Percentiles rank a stretch among this genome's conserved stretches.
phyloP scores from a whole-genome alignment of 2,888 invertebrate species.

The Ennomos quercinarius region DNA sequence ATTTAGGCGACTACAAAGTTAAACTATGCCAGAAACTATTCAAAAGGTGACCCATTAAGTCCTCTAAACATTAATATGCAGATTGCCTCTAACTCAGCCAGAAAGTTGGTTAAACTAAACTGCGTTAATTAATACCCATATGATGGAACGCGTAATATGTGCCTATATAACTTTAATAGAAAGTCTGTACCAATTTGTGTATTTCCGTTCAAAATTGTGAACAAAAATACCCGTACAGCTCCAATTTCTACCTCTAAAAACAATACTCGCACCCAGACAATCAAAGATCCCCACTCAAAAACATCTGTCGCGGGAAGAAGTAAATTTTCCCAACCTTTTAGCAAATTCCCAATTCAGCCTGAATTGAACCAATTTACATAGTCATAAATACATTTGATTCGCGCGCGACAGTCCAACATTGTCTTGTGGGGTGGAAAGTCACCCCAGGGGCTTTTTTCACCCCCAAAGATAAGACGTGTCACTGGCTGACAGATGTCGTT shows the following conservation, averaged over 20 bases:
- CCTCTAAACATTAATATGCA: too few species aligned
- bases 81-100: too few species aligned
- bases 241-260: slow-evolving; percentile 32
- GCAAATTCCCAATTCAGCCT: slow-evolving; percentile 62
- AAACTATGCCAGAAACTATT: too few species aligned
- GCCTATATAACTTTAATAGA: too few species aligned
- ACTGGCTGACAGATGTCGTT: slow-evolving; percentile 78
- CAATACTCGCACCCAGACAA: slow-evolving; percentile 48
- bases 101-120: too few species aligned
- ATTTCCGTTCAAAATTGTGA: slow-evolving; percentile 1
- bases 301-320: slow-evolving; percentile 61
- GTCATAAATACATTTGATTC: slow-evolving; percentile 83
- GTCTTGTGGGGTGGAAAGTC: slow-evolving; percentile 52
- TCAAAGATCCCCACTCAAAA: slow-evolving; percentile 51
- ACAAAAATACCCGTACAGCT: slow-evolving; percentile 18
- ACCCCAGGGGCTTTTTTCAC: slow-evolving; percentile 69
- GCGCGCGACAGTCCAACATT: slow-evolving; percentile 46
- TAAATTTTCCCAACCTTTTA: slow-evolving; percentile 60
- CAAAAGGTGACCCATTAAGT: too few species aligned
- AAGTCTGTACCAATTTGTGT: too few species aligned
- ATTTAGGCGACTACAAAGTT: too few species aligned
- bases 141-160: too few species aligned
- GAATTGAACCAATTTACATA: slow-evolving; percentile 81
- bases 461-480: slow-evolving; percentile 77
- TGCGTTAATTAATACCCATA: too few species aligned